Percentiles rank a stretch among this genome's conserved stretches.
Evolutionary conservation across 2,888 invertebrate genomes (phyloP).

Genomic region (Cephus rjabovi): DNA sequence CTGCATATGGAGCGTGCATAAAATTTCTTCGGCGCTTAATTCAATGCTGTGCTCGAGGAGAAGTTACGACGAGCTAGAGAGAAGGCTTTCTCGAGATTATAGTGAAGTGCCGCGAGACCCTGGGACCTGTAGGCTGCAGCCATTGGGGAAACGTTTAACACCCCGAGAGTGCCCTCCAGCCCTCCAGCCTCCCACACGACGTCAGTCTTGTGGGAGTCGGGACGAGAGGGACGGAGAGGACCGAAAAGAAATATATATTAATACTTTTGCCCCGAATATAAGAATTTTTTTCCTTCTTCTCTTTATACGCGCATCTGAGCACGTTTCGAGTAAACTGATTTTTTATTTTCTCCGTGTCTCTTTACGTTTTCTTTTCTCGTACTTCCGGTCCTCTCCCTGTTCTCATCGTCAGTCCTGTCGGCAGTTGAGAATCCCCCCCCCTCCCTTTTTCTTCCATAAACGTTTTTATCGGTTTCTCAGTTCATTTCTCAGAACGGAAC

Average conservation of each 20-base stretch:
- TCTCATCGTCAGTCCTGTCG: too few relatives aligned
- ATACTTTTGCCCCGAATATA: background rate
- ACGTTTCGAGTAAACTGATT: background rate
- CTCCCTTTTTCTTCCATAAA: background rate
- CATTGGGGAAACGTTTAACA: background rate
- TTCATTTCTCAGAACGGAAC: conserved; percentile 29
- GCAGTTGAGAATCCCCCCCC: background rate
- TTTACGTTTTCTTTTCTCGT: background rate
- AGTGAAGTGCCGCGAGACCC: background rate
- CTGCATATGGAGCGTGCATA: conserved; percentile 64
- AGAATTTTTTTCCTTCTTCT: background rate
- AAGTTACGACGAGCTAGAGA: background rate
- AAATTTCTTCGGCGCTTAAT: conserved; percentile 63
- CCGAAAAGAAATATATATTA: background rate
- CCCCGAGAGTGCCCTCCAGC: background rate
- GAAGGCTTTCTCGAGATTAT: background rate
- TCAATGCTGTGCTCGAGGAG: conserved; percentile 47
- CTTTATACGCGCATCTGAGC: background rate
- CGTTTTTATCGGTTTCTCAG: background rate
- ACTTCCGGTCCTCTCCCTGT: background rate
- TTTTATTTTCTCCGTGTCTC: background rate
- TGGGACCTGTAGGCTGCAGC: background rate
- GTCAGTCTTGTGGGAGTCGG: background rate
- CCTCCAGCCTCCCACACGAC: background rate
- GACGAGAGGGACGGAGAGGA: background rate